Conservation (phyloP, 2,797 vertebrate species). For the Xenopus petersii region DNA sequence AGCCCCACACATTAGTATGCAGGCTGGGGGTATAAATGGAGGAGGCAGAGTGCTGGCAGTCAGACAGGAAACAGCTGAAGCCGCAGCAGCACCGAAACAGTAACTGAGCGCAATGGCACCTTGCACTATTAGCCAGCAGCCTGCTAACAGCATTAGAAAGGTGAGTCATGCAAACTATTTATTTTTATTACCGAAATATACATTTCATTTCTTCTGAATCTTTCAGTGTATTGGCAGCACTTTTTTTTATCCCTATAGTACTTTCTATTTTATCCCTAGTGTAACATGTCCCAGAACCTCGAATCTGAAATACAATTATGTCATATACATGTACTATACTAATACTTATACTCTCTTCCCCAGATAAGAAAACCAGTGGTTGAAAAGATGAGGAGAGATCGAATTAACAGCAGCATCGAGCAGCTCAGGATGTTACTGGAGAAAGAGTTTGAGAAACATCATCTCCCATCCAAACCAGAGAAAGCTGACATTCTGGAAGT, state of each 20-base stretch:
- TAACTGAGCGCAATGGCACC: neutral
- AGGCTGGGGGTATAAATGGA: neutral
- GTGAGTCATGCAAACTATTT: neutral
- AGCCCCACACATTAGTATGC: conserved; percentile 55
- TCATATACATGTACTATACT: too few species aligned
- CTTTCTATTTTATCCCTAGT: too few species aligned
- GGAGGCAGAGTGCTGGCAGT: neutral
- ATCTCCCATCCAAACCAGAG: conserved; percentile 73
- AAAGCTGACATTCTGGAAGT: conserved; percentile 79
- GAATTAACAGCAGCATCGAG: conserved; percentile 65
- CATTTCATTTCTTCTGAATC: too few species aligned
- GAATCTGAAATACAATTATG: too few species aligned
- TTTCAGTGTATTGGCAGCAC: too few species aligned
- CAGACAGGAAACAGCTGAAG: neutral
- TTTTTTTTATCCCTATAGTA: too few species aligned
- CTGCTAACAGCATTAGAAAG: neutral
- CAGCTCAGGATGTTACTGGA: conserved; percentile 70
- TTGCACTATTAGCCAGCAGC: neutral
- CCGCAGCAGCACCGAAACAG: too few species aligned
- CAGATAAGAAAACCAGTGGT: conserved; percentile 80
- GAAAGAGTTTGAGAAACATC: conserved; percentile 68
- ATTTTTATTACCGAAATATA: too few species aligned
- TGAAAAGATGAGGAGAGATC: conserved; percentile 69
- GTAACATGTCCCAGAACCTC: too few species aligned
- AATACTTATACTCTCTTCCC: conserved; percentile 23